phyloP scores from a whole-genome alignment of 2,113 vertebrate genomes.

The Tupaia tana region DNA sequence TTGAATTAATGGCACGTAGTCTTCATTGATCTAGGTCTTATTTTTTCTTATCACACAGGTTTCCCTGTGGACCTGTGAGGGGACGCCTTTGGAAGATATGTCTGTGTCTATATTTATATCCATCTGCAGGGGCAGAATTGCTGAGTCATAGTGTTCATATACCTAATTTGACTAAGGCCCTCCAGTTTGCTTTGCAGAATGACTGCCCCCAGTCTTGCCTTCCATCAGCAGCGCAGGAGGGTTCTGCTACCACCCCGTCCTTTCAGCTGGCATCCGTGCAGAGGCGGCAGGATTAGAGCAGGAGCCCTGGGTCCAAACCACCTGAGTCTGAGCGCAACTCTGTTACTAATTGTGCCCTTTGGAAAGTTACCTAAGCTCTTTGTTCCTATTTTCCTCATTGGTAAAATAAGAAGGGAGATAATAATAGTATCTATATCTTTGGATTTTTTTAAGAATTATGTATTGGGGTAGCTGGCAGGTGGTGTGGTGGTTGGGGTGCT shows the following conservation, averaged over 20 bases:
- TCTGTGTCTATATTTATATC: conserved; percentile 36
- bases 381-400: background rate
- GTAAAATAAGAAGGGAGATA: conserved; percentile 57
- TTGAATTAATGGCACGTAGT: no score
- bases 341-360: background rate
- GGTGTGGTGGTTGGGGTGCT: no score
- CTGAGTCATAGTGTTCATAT: conserved; percentile 54
- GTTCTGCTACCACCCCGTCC: background rate
- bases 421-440: conserved; percentile 21
- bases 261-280: background rate
- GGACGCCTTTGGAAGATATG: background rate
- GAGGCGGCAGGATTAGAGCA: background rate
- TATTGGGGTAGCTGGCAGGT: no score
- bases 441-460: no score
- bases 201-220: background rate
- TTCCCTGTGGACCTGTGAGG: background rate
- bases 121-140: background rate
- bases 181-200: background rate
- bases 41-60: background rate
- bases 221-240: background rate
- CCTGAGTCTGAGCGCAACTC: background rate
- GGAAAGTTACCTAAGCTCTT: conserved; percentile 40
- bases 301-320: background rate
- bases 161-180: background rate
- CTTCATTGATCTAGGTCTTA: no score